Percentiles rank a stretch among this genome's conserved stretches.
Evolutionary conservation across 2,113 vertebrate species (phyloP).

Genomic region (Hepsetus odoe): DNA sequence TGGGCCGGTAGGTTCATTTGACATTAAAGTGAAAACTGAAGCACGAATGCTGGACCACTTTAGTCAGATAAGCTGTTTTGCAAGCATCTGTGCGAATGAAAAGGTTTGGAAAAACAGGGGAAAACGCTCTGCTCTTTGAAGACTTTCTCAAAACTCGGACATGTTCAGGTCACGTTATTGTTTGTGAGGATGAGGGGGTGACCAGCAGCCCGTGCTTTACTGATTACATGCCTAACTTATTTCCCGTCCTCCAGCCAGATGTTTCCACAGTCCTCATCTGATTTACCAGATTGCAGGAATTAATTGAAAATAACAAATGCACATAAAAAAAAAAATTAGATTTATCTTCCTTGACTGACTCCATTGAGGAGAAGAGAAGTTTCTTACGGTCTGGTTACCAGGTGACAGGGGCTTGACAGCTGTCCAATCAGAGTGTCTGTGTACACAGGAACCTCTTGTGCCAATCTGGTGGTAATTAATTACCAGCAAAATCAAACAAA

Average conservation of each 20-base stretch:
- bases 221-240: constrained; percentile 48
- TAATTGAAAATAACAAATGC: constrained; percentile 46
- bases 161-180: constrained; percentile 12
- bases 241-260: constrained; percentile 36
- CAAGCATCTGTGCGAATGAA: not conserved
- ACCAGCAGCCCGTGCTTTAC: constrained; percentile 22
- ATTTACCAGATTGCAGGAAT: constrained; percentile 50
- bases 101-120: not conserved
- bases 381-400: constrained; percentile 28
- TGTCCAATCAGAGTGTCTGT: constrained; percentile 14
- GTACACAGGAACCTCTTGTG: not conserved
- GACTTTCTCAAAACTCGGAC: not conserved
- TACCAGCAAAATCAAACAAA: not conserved
- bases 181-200: not conserved
- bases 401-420: constrained; percentile 36
- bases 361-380: not conserved
- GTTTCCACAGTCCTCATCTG: constrained; percentile 43
- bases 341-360: constrained; percentile 17
- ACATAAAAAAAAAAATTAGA: constrained; percentile 4
- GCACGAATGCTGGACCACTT: not conserved
- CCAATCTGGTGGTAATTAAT: constrained; percentile 15
- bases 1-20: not conserved
- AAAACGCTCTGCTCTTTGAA: not conserved
- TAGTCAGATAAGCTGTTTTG: not conserved
- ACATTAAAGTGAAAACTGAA: constrained; percentile 30